Evolutionary conservation across 37 sponge, comb jelly and placozoan species (phyloP).

Genomic region (Chondrilla cf. caribensis): DNA sequence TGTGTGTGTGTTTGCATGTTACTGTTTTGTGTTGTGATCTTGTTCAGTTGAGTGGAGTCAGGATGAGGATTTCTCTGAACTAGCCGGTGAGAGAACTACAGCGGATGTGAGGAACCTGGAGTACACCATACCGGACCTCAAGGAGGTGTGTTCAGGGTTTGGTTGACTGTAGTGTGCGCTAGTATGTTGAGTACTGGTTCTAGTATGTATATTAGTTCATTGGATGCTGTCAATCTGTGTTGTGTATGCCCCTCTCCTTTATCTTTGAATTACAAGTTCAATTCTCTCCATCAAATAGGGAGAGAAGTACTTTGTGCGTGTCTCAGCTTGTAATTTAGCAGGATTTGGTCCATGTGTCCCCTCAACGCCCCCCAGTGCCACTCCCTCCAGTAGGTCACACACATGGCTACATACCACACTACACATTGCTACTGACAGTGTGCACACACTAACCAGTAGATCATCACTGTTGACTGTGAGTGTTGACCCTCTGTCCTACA

Average conservation of each 20-base stretch:
- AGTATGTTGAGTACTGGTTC: neutral
- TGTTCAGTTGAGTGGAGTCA: conserved; percentile 80
- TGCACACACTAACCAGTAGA: too few relatives aligned
- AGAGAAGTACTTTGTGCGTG: conserved; percentile 73
- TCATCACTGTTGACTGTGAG: too few relatives aligned
- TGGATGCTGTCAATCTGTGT: too few relatives aligned
- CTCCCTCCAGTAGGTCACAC: conserved; percentile 65
- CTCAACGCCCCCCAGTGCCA: conserved; percentile 52
- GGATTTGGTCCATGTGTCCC: conserved; percentile 67
- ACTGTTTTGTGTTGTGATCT: neutral
- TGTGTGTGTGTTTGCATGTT: neutral
- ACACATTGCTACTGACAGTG: too few relatives aligned
- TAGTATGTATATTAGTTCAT: too few relatives aligned
- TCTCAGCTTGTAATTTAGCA: conserved; percentile 85
- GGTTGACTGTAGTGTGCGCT: neutral
- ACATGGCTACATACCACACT: too few relatives aligned
- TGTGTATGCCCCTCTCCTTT: too few relatives aligned
- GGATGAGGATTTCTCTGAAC: conserved; percentile 31
- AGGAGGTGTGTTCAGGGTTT: conserved; percentile 51
- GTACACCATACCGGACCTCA: conserved; percentile 69
- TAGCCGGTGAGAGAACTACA: conserved; percentile 58
- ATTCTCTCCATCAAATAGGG: conserved; percentile 43
- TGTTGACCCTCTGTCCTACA: neutral
- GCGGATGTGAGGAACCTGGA: conserved; percentile 52
- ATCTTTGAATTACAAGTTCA: too few relatives aligned